A percentile compares a stretch with the other conserved stretches of the same genome.
Evolutionary conservation across 2,888 invertebrate species (phyloP).

Genomic region (Xylota segnis): DNA sequence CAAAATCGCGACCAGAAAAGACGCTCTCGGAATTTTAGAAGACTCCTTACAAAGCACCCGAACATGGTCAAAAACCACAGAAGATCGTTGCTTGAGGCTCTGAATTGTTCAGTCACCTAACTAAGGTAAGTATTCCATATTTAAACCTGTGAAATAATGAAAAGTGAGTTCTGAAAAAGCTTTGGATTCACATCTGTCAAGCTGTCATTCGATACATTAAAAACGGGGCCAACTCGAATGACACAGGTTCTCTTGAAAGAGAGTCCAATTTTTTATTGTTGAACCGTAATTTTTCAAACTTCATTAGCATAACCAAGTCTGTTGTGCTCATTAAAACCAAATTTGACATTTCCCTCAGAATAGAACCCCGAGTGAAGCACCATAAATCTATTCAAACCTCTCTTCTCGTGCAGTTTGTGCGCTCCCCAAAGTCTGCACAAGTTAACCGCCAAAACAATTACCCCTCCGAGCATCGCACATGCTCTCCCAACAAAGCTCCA

Average conservation of each 20-base stretch:
- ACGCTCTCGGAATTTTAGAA: too few relatives aligned
- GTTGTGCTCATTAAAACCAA: background rate
- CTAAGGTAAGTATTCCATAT: too few relatives aligned
- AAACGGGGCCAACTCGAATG: background rate
- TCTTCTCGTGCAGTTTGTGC: constrained; percentile 11
- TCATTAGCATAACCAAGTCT: background rate
- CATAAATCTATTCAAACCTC: constrained; percentile 20
- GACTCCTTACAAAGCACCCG: too few relatives aligned
- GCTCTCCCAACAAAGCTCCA: constrained; percentile 31
- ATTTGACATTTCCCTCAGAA: constrained; percentile 9
- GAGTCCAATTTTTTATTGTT: background rate
- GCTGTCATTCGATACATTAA: too few relatives aligned
- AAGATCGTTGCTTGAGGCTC: too few relatives aligned
- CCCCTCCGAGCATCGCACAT: constrained; percentile 59
- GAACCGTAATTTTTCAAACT: constrained; percentile 3
- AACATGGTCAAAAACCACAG: too few relatives aligned
- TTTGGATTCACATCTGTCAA: too few relatives aligned
- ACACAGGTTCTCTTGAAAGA: background rate
- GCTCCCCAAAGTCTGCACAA: constrained; percentile 27
- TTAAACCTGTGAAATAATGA: too few relatives aligned
- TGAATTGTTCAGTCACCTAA: too few relatives aligned
- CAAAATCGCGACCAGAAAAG: too few relatives aligned
- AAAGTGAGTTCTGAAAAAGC: too few relatives aligned
- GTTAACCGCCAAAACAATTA: constrained; percentile 49
- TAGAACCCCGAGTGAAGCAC: background rate